phyloP scores from a whole-genome alignment of 2,888 invertebrate genomes.

The Parnassius orleans region DNA sequence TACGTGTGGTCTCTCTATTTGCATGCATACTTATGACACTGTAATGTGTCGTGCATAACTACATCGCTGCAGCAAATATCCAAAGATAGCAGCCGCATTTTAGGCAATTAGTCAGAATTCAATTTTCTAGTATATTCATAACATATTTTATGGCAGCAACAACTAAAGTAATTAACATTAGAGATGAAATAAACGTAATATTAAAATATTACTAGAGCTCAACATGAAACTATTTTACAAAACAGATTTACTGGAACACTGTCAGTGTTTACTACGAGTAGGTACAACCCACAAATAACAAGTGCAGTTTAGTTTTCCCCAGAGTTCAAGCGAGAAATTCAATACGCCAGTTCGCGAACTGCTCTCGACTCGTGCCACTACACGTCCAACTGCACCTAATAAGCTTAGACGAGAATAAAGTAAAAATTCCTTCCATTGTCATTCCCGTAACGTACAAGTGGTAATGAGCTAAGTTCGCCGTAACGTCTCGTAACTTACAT shows the following conservation, averaged over 20 bases:
- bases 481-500: conserved; percentile 77
- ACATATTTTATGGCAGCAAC: too few species aligned
- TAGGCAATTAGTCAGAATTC: too few species aligned
- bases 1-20: too few species aligned
- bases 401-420: conserved; percentile 59
- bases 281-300: conserved; percentile 16
- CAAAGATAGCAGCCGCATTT: too few species aligned
- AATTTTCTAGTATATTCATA: too few species aligned
- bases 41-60: too few species aligned
- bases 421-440: conserved; percentile 74
- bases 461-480: conserved; percentile 80
- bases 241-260: conserved; percentile 15
- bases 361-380: conserved; percentile 49
- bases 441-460: conserved; percentile 65
- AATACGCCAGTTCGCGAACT: conserved; percentile 28
- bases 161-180: too few species aligned
- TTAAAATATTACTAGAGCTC: neutral
- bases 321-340: conserved; percentile 27
- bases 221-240: conserved; percentile 1
- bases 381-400: conserved; percentile 62
- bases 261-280: conserved; percentile 22
- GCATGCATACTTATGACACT: too few species aligned
- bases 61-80: too few species aligned
- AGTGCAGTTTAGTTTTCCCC: conserved; percentile 25
- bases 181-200: neutral